These are phyloP conservation scores for Lepidurus packardi DNA, from an alignment of 1,140 invertebrate species.

Conservation along the genomic window DNA sequence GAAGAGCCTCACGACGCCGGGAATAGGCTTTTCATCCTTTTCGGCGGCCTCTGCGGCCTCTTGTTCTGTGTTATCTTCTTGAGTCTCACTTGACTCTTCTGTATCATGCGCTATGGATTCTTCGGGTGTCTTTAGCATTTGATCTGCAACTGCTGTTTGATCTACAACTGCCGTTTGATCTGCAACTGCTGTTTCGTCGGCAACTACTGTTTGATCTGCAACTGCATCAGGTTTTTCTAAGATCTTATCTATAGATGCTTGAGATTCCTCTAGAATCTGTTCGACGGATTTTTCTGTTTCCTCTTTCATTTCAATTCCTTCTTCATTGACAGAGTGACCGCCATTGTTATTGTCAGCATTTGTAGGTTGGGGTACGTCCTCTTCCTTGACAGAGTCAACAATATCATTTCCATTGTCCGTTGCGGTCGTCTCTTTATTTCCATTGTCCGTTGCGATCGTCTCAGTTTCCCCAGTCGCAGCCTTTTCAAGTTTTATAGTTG, in stretches of 20 bases:
- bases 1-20: slow-evolving; percentile 66
- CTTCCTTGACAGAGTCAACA: not conserved
- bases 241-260: not conserved
- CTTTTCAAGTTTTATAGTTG: not conserved
- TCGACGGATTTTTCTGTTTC: not conserved
- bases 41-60: not conserved
- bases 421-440: not conserved
- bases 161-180: too few species aligned
- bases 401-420: not conserved
- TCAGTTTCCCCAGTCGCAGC: not conserved
- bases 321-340: not conserved
- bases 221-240: too few species aligned
- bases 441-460: not conserved
- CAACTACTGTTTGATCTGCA: too few species aligned
- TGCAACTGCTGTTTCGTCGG: too few species aligned
- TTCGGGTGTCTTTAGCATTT: not conserved
- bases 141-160: not conserved
- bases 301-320: not conserved
- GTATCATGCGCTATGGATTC: not conserved
- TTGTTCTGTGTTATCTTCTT: not conserved
- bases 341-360: not conserved
- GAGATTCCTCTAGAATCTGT: not conserved
- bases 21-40: slow-evolving; percentile 47
- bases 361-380: not conserved
- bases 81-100: not conserved